A percentile compares a stretch with the other conserved stretches of the same genome.
These are phyloP conservation scores for Rhinatrema bivittatum DNA, from an alignment of 2,797 vertebrate species.

Conservation along the genomic window DNA sequence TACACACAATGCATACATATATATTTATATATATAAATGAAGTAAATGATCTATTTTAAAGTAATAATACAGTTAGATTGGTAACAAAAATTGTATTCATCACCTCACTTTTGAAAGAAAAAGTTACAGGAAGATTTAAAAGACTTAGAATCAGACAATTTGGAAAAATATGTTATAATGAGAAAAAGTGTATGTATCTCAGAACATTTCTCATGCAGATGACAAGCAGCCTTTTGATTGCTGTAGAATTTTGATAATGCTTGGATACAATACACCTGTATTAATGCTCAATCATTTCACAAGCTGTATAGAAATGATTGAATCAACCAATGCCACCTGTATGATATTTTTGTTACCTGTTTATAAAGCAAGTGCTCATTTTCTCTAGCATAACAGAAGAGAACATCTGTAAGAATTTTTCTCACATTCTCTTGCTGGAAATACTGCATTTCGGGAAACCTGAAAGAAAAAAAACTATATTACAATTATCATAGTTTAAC, in stretches of 20 bases:
- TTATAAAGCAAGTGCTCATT: constrained; percentile 97
- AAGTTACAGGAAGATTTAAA: constrained; percentile 36
- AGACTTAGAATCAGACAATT: constrained; percentile 32
- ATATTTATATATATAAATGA: too few relatives aligned
- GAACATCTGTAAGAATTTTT: constrained; percentile 94
- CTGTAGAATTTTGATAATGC: constrained; percentile 38
- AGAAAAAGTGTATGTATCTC: constrained; percentile 37
- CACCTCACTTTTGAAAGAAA: too few relatives aligned
- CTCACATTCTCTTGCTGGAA: constrained; percentile 93
- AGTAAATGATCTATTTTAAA: too few relatives aligned
- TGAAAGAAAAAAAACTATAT: constrained; percentile 36
- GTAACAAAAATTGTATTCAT: too few relatives aligned
- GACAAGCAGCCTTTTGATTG: constrained; percentile 43
- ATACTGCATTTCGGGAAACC: constrained; percentile 97
- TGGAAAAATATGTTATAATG: constrained; percentile 20
- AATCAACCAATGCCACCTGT: constrained; percentile 48
- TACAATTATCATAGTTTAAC: too few relatives aligned
- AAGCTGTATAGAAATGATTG: constrained; percentile 39
- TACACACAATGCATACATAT: too few relatives aligned
- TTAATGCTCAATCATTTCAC: constrained; percentile 42
- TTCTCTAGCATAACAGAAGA: constrained; percentile 96
- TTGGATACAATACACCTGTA: constrained; percentile 36
- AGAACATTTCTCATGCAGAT: constrained; percentile 30
- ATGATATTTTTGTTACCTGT: constrained; percentile 76
- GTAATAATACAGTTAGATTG: too few relatives aligned